These are phyloP conservation scores for Ictidomys tridecemlineatus DNA, from an alignment of 2,113 vertebrate genomes.

Conservation along the genomic window DNA sequence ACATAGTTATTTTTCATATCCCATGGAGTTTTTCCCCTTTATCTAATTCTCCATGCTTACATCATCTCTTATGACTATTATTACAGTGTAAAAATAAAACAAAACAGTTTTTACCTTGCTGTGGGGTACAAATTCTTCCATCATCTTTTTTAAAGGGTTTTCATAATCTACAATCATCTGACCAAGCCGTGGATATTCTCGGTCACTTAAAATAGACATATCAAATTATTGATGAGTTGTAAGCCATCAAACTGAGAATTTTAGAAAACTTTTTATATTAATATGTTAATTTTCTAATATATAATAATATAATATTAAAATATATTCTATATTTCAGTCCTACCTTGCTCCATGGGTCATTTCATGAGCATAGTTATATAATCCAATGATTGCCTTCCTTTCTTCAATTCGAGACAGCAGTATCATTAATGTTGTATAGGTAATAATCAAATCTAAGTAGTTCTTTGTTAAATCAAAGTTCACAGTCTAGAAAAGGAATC, in stretches of 20 bases:
- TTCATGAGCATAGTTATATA: slow-evolving; percentile 99
- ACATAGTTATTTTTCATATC: background rate
- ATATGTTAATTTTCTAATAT: too few relatives aligned
- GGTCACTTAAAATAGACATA: slow-evolving; percentile 90
- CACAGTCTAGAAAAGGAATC: slow-evolving; percentile 92
- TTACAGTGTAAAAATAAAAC: background rate
- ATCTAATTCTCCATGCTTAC: slow-evolving; percentile 20
- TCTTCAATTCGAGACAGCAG: slow-evolving; percentile 98
- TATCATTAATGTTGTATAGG: slow-evolving; percentile 98
- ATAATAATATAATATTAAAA: too few relatives aligned
- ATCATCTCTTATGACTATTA: background rate
- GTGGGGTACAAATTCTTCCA: slow-evolving; percentile 99
- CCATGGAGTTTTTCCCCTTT: background rate
- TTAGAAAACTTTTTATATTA: background rate
- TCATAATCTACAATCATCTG: slow-evolving; percentile 99
- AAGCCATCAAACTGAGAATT: slow-evolving; percentile 11
- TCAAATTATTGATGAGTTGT: slow-evolving; percentile 53
- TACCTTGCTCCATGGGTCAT: slow-evolving; percentile 99
- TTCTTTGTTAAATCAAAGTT: slow-evolving; percentile 99
- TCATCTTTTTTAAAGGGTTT: slow-evolving; percentile 99
- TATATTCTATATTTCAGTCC: background rate
- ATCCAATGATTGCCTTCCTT: slow-evolving; percentile 98
- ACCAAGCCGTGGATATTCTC: slow-evolving; percentile 97
- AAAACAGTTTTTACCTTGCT: slow-evolving; percentile 91
- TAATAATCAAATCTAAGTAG: slow-evolving; percentile 98